Evolutionary conservation across 2,888 invertebrate genomes (phyloP), one percentile per base, ranked within the genome.

Genomic region (Sminthurinus aureus): DNA sequence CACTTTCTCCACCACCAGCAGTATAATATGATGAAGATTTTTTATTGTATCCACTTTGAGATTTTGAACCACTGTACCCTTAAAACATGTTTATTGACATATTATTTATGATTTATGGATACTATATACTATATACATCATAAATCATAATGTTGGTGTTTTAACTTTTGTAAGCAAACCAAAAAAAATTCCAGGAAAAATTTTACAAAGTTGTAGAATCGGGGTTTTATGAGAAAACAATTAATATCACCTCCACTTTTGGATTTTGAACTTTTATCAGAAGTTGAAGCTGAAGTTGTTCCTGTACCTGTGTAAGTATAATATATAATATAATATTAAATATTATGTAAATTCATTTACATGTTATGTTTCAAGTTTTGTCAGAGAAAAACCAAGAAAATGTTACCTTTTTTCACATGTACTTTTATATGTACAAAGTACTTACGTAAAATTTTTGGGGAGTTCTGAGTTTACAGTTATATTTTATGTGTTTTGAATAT

Each of bases 141-240:
- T n/a, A n/a, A n/a, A n/a, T 13, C 8, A 52, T 52, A 11, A 52
- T 52, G 52, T 52, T 52, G 58, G 58, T 58, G 13, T 58, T n/a
- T n/a, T 58, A 9, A 15, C 18, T 58, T 58, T 58, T 58, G 9
- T 13, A 58, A 58, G 6, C 38, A 38, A 15, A 11, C 52, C 52
- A 11, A 52, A 11, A 52, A 13, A 52, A 52, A 52, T 52, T 18
- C 22, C 18, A 9, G n/a, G 69, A n/a, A 69, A 9, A 9, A 12
- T n/a, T 69, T 69, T 69, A 20, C 22, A 6, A n/a, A n/a, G n/a
- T n/a, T 69, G 69, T n/a, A 69, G 69, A 12, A n/a, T 69, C 69
- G n/a, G 69, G 69, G 69, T 71, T 71, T 3, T 24, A 3, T 38
- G 38, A 38, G 6, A 38, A 38, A 38, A 38, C 38, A 38, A 38